Evolutionary conservation across 2,888 invertebrate genomes (phyloP).

Genomic region (Ennomos fuscantarius): DNA sequence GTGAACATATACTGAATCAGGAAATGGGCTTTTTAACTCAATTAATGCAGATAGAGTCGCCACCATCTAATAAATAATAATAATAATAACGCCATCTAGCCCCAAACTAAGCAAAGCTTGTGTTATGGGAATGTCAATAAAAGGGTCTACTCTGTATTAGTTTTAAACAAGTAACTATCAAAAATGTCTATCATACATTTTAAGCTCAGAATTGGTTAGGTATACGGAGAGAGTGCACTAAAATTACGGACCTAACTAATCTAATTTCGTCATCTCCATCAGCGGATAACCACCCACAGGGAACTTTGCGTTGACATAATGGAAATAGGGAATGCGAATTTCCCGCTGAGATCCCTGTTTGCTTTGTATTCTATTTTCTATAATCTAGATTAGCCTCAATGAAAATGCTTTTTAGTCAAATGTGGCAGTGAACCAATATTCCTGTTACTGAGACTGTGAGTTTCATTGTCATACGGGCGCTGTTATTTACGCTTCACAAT

Average conservation of each 20-base stretch:
- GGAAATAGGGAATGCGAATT: constrained; percentile 15
- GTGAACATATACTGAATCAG: no score
- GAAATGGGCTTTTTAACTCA: no score
- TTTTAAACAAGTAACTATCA: no score
- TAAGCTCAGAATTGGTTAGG: no score
- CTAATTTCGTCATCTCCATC: constrained; percentile 22
- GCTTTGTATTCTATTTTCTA: constrained; percentile 8
- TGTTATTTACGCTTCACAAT: constrained; percentile 11
- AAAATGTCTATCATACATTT: no score
- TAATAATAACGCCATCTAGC: no score
- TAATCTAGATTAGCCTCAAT: constrained; percentile 9
- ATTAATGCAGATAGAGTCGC: no score
- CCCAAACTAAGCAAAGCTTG: no score
- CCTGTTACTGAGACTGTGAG: not conserved
- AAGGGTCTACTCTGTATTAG: no score
- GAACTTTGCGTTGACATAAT: constrained; percentile 17
- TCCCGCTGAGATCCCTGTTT: constrained; percentile 4
- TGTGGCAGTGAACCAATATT: no score
- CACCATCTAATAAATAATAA: no score
- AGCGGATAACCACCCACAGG: constrained; percentile 27
- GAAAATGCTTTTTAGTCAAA: not conserved
- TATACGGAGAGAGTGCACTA: constrained; percentile 9
- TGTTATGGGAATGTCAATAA: no score
- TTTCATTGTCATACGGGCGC: constrained; percentile 5
- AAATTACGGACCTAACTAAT: constrained; percentile 15